These are phyloP conservation scores for Lophochroa leadbeateri DNA, from an alignment of 2,113 vertebrate genomes.

Conservation along the genomic window DNA sequence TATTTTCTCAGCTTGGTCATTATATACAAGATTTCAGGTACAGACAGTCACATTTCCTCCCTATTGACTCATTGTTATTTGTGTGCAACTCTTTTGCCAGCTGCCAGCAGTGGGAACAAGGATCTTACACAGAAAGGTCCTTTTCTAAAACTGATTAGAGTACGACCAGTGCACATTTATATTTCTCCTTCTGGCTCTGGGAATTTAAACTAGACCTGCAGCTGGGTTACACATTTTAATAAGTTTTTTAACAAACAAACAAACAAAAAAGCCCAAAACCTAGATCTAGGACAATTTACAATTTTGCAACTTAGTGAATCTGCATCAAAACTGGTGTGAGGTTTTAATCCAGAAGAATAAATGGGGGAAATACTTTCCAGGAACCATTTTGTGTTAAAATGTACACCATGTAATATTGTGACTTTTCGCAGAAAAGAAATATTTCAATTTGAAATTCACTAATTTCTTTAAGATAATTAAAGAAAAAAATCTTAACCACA, in stretches of 20 bases:
- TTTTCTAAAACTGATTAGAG: neutral
- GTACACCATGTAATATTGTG: fast-evolving
- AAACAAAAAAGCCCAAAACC: neutral
- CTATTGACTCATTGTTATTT: neutral
- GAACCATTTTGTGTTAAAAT: neutral
- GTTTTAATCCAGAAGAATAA: neutral
- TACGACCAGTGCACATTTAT: neutral
- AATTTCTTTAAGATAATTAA: neutral
- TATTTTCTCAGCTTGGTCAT: neutral
- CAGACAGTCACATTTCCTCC: neutral
- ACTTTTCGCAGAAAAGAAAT: neutral
- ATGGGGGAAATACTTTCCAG: neutral
- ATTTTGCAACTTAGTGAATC: neutral
- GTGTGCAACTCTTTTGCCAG: neutral
- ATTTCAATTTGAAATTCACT: neutral
- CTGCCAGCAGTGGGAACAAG: neutral
- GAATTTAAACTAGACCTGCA: neutral
- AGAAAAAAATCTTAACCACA: neutral
- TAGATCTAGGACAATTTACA: neutral
- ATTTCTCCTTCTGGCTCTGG: neutral
- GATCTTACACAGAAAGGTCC: neutral
- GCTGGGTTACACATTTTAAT: neutral
- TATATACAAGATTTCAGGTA: neutral
- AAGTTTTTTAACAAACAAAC: neutral
- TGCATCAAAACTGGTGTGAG: neutral